Evolutionary conservation across 2,888 invertebrate species (phyloP), one percentile per base, ranked within the genome.

Genomic region (Euclidia mi): DNA sequence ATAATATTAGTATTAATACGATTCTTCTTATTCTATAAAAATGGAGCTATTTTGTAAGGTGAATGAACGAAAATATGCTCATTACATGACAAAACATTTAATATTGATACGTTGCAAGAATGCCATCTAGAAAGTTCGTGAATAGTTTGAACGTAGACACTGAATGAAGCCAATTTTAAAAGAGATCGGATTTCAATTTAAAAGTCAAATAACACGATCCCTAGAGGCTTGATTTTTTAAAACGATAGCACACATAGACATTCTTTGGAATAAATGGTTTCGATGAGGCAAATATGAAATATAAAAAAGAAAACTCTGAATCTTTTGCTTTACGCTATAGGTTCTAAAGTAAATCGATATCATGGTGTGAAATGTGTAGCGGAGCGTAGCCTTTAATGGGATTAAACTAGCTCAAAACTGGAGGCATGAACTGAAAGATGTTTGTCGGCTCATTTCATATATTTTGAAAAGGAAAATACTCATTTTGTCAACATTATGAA

Each of bases 131-230:
- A 52, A 40, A 37, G 34, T 38, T 40, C 29, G n/a, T 4, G 31
- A 56, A 49, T 55, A 44, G 51, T 51, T 18, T 41, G 45, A 65
- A 47, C 38, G 50, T 11, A 57, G 49, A 34, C 49, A 55, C 49
- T 53, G 65, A 65, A 56, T 46, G 64, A 61, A 80, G 66, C 65
- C 70, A 62, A 72, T 74, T 79, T 78, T 56, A 79, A 75, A 70
- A 31, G 34, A 79, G 65, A 68, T 66, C 58, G 75, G 67, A 71
- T 64, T 67, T 47, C 58, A 68, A 83, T 86, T 84, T 86, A 76
- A 86, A 85, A 87, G 79, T 85, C 84, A 81, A 82, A 83, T 80
- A n/a, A 80, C 65, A 56, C 55, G 50, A 66, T 35, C 53, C 64
- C 48, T 15, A 42, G 65, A 47, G 50, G 66, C 51, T 46, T 56